Percentiles rank a stretch among this genome's conserved stretches.
Evolutionary conservation across 2,797 vertebrate species (phyloP).

Genomic region (Acanthurus tractus): DNA sequence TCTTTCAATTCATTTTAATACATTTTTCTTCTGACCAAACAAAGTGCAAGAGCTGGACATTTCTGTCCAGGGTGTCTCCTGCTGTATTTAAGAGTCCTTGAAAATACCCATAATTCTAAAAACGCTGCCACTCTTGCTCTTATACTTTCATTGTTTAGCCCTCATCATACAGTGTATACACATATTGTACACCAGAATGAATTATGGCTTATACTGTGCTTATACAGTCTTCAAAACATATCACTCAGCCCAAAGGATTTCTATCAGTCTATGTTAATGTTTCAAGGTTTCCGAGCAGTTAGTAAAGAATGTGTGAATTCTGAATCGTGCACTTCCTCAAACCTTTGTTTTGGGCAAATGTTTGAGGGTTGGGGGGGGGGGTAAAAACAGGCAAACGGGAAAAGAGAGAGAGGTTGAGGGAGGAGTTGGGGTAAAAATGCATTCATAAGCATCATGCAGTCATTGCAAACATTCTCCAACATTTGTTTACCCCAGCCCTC

Average conservation of each 20-base stretch:
- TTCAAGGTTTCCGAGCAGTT: slow-evolving; percentile 35
- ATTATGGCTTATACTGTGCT: background rate
- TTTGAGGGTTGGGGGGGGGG: slow-evolving; percentile 10
- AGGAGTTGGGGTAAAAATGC: slow-evolving; percentile 5
- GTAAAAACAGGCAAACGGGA: background rate
- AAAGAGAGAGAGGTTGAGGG: background rate
- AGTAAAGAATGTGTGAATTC: slow-evolving; percentile 37
- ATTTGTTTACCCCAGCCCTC: background rate
- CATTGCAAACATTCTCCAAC: slow-evolving; percentile 40
- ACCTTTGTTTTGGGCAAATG: slow-evolving; percentile 27
- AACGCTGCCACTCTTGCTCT: no score
- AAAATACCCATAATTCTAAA: no score
- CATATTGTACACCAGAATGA: background rate
- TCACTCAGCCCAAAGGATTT: background rate
- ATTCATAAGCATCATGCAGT: slow-evolving; percentile 59
- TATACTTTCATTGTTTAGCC: no score
- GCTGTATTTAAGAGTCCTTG: no score
- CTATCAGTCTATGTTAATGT: background rate
- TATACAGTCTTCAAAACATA: background rate
- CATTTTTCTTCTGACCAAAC: no score
- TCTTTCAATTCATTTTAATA: no score
- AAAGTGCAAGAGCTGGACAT: no score
- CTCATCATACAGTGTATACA: background rate
- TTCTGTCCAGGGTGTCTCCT: no score
- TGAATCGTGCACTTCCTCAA: slow-evolving; percentile 34